phyloP scores from a whole-genome alignment of 2,113 vertebrate species.

The Oncorhynchus masou region DNA sequence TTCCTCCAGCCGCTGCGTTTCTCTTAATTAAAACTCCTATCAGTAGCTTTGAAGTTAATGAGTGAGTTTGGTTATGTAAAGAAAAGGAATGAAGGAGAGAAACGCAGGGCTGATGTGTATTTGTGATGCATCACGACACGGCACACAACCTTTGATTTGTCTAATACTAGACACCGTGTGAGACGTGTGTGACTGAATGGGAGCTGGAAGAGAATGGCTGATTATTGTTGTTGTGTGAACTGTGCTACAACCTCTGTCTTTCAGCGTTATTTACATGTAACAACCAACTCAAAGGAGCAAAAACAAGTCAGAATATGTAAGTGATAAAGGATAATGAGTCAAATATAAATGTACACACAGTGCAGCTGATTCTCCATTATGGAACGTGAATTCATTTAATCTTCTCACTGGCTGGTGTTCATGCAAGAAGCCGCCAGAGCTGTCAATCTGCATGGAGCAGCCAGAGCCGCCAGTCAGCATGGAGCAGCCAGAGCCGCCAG shows the following conservation, averaged over 20 bases:
- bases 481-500: too few relatives aligned
- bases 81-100: constrained; percentile 36
- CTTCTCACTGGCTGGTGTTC: constrained; percentile 70
- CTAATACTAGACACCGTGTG: constrained; percentile 37
- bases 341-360: constrained; percentile 10
- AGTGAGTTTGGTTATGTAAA: constrained; percentile 74
- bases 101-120: constrained; percentile 61
- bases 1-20: constrained; percentile 67
- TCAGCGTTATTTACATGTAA: constrained; percentile 50
- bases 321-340: constrained; percentile 42
- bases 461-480: too few relatives aligned
- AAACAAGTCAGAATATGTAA: constrained; percentile 45
- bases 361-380: constrained; percentile 62
- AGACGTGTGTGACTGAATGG: constrained; percentile 28
- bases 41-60: constrained; percentile 83
- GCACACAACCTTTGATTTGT: constrained; percentile 60
- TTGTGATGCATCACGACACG: constrained; percentile 41
- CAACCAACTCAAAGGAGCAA: constrained; percentile 51
- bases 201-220: not conserved
- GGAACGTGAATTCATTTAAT: constrained; percentile 67
- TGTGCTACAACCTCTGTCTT: not conserved
- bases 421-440: too few relatives aligned
- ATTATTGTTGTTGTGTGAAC: constrained; percentile 33
- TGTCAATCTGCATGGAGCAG: too few relatives aligned
- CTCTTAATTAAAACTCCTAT: constrained; percentile 84